Evolutionary conservation across 2,888 invertebrate species (phyloP).

Genomic region (Taenaris catops): DNA sequence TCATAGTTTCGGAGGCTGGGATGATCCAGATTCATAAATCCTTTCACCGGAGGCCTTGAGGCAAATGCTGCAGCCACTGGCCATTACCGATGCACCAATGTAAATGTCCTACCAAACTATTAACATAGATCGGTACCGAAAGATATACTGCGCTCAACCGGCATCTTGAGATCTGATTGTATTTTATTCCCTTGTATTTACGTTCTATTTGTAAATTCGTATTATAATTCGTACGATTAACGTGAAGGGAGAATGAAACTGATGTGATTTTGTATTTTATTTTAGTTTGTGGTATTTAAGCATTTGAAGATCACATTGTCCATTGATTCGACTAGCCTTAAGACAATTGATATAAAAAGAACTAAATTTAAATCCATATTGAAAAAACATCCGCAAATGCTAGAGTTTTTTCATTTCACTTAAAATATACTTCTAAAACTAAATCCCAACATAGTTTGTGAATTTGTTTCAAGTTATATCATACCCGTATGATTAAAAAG

Average conservation of each 20-base stretch:
- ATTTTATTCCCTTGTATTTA: slow-evolving; percentile 35
- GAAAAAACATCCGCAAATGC: too few species aligned
- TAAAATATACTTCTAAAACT: too few species aligned
- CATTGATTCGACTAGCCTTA: too few species aligned
- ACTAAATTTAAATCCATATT: too few species aligned
- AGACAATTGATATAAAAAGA: too few species aligned
- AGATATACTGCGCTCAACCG: slow-evolving; percentile 50
- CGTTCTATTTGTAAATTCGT: slow-evolving; percentile 24
- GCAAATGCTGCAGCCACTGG: slow-evolving; percentile 46
- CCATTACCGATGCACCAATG: slow-evolving; percentile 63
- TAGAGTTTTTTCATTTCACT: too few species aligned
- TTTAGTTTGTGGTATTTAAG: too few species aligned
- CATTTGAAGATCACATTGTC: too few species aligned
- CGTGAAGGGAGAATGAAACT: slow-evolving; percentile 9
- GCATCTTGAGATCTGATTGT: slow-evolving; percentile 47
- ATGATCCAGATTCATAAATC: slow-evolving; percentile 74
- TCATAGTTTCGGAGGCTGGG: slow-evolving; percentile 37
- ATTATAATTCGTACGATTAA: slow-evolving; percentile 16
- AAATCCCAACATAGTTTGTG: too few species aligned
- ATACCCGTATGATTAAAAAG: too few species aligned
- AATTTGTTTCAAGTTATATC: too few species aligned
- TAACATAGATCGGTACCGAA: slow-evolving; percentile 64
- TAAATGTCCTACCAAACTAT: slow-evolving; percentile 65
- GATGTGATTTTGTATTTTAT: too few species aligned
- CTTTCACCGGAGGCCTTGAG: slow-evolving; percentile 75